Base-by-base conservation (phyloP, 2,797 vertebrate genomes). In the Pangasius djambal region DNA sequence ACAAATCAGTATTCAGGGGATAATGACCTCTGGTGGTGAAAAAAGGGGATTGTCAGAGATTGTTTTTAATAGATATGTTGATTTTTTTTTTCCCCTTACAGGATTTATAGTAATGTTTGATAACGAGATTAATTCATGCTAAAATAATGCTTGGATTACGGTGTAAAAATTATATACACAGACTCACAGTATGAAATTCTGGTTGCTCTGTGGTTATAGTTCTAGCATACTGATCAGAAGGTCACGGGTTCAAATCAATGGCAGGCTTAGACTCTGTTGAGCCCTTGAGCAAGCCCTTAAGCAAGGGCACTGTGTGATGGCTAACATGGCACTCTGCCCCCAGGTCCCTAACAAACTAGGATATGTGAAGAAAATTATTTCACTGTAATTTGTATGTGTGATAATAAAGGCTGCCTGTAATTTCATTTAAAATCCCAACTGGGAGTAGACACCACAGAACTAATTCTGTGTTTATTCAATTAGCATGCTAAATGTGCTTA, bases 11-110 rank as follows among this genome's bases (percentile, higher is more conserved):
- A 69, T 48, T 84, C 40, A 20, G 40, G 8, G 0, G 28, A 84
- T 69, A 69, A 69, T 84, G 83, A 67, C 83, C 63, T 84, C 83
- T 84, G 63, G 83, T 84, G 83, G 83, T 84, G 82, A 50, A 67
- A 31, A 16, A 8, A 50, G 15, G 16, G 82, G 7, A 48, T 67
- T 65, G 40, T 18, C 15, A 63, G 28, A 44, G 20, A 37, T 37
- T 37, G 37, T 50, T 69, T 67, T 61, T 40, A 28, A 61, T 25
- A 63, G 37, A 15, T 82, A 40, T 61, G 22, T 37, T 18, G 31
- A 13, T 40, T 4, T 44, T 59, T 48, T 6, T 37, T 25, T 25
- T 40, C 3, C 25, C 7, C 16, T 48, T 12, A 3, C 12, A 37
- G 8, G 16, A 86, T 34, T 50, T 9, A 86, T 34, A 40, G 34